These are phyloP conservation scores for Epistrophe grossulariae DNA, from an alignment of 2,888 invertebrate species.

Conservation along the genomic window DNA sequence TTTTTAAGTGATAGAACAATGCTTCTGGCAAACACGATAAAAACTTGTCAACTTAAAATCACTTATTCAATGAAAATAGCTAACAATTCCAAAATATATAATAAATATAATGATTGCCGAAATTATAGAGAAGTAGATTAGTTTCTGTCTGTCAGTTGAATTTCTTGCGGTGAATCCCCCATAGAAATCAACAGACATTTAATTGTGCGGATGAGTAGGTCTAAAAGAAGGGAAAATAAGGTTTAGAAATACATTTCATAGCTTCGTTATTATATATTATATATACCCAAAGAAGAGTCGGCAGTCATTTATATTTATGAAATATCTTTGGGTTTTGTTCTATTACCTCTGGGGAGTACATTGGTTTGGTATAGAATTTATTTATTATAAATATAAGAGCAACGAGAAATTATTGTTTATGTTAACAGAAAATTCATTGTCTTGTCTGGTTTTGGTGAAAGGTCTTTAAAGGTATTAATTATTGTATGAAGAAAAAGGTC, in stretches of 20 bases:
- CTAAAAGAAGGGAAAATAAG: background rate
- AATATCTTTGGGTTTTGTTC: slow-evolving; percentile 13
- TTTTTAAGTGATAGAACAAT: slow-evolving; percentile 16
- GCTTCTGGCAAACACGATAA: slow-evolving; percentile 14
- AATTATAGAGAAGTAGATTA: slow-evolving; percentile 14
- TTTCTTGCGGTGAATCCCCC: slow-evolving; percentile 25
- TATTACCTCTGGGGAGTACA: slow-evolving; percentile 1
- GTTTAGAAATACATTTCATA: slow-evolving; percentile 10
- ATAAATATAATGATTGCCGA: background rate
- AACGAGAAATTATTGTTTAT: slow-evolving; percentile 19
- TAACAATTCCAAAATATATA: slow-evolving; percentile 1
- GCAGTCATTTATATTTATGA: slow-evolving; percentile 29
- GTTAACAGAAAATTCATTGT: slow-evolving; percentile 19
- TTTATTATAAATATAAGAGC: background rate
- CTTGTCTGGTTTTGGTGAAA: background rate
- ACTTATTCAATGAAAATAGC: slow-evolving; percentile 4
- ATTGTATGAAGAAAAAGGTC: background rate
- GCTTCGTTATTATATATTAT: slow-evolving; percentile 22
- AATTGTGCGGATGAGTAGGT: background rate
- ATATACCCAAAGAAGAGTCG: background rate
- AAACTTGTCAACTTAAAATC: slow-evolving; percentile 33
- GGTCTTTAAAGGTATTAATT: slow-evolving; percentile 10
- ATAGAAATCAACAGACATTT: slow-evolving; percentile 6
- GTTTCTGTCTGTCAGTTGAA: slow-evolving; percentile 3
- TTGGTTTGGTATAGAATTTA: background rate